Evolutionary conservation across 2,888 invertebrate species (phyloP), one percentile per base, ranked within the genome.

Genomic region (Polydesmus complanatus): DNA sequence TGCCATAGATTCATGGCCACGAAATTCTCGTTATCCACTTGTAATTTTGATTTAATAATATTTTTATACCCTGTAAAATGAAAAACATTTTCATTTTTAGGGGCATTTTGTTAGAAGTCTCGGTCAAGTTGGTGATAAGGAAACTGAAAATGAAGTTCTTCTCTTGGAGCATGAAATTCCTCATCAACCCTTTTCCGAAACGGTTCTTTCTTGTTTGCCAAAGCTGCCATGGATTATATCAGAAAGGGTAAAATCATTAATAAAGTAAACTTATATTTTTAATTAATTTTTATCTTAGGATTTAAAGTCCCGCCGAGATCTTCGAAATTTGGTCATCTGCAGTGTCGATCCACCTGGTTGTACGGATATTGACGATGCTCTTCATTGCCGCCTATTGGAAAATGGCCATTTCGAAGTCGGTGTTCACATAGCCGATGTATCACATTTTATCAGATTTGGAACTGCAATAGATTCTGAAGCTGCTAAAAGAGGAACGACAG

Each of bases 291-390:
- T 22, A 26, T n/a, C 8, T 49, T 47, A 88, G 85, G 90, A 91
- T 72, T 78, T 85, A 63, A 79, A 80, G 23, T 82, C 82, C 67
- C 81, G 97, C 23, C 83, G 82, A 11, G 95, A 98, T 73, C 77
- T 98, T 1, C 83, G 96, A 14, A 80, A 88, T 60, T 72, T 93
- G 2, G 83, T 84, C 69, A 83, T 98, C 52, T 97, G 95, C 70
- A 95, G 94, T 0, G 95, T 97, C 0, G 96, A 97, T 79, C 97
- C 97, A 1, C 93, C 94, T 0, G 97, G 97, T 0, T 98, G 97
- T 73, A 98, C 97, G 0, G 98, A 98, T 73, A 97, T 98, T 65
- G 98, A 98, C 72, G 98, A 98, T 74, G 97, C 98, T 0, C 75
- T 98, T 1, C 98, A 98, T 75, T 95, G 94, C 68, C 79, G 84